Evolutionary conservation across 2,888 invertebrate species (phyloP).

Genomic region (Heliconius aoede): DNA sequence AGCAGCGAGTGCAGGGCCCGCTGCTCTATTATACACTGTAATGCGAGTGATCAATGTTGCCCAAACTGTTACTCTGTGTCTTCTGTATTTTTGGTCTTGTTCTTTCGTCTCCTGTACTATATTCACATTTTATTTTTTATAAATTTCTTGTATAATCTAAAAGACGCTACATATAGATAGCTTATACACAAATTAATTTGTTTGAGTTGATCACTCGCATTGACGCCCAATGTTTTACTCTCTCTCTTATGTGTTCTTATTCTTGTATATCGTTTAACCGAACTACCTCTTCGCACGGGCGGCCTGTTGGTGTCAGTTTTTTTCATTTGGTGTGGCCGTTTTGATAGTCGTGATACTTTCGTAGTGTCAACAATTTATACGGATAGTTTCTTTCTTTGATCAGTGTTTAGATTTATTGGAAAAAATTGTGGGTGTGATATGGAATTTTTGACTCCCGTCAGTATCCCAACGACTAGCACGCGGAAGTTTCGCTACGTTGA

Average conservation of each 20-base stretch:
- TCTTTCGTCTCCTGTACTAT: no score
- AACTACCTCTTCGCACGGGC: slow-evolving; percentile 72
- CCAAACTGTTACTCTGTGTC: no score
- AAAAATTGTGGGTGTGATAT: not conserved
- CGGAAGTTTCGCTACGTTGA: not conserved
- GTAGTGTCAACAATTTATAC: not conserved
- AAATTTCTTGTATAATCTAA: slow-evolving; percentile 35
- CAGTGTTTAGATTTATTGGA: not conserved
- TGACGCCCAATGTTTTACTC: not conserved
- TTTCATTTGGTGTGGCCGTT: slow-evolving; percentile 5
- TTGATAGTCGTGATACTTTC: not conserved
- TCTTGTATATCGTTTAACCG: slow-evolving; percentile 59
- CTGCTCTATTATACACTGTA: no score
- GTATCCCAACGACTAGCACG: not conserved
- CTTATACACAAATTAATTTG: slow-evolving; percentile 35
- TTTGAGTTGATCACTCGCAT: slow-evolving; percentile 2
- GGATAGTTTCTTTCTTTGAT: not conserved
- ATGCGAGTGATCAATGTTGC: not conserved
- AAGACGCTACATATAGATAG: slow-evolving; percentile 44
- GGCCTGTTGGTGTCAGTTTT: slow-evolving; percentile 47
- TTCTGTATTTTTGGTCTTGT: no score
- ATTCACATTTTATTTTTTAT: slow-evolving; percentile 38
- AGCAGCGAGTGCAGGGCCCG: not conserved
- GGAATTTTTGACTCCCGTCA: not conserved
- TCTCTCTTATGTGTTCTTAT: slow-evolving; percentile 14